Percentiles rank a stretch among this genome's conserved stretches.
phyloP scores from a whole-genome alignment of 2,113 vertebrate genomes.

The Emydura subglobosa region DNA sequence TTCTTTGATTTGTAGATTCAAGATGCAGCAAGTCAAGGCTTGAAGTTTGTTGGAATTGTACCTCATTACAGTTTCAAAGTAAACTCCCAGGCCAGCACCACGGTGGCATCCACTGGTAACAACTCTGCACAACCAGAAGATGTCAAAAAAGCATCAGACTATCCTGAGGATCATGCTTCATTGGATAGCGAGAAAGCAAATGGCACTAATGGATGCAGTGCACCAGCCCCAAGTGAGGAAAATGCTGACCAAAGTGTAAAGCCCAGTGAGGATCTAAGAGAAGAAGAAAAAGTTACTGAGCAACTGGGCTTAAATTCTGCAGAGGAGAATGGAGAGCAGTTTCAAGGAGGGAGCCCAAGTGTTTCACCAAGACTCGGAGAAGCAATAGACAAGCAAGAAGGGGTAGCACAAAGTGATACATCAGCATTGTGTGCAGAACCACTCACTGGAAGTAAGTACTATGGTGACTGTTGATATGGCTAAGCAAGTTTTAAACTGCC shows the following conservation, averaged over 20 bases:
- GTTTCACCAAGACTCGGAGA: background rate
- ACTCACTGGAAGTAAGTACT: slow-evolving; percentile 74
- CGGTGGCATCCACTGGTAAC: slow-evolving; percentile 76
- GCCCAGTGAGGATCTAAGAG: slow-evolving; percentile 15
- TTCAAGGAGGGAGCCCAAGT: background rate
- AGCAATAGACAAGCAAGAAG: slow-evolving; percentile 20
- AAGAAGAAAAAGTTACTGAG: slow-evolving; percentile 43
- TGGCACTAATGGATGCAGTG: slow-evolving; percentile 22
- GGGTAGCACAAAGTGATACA: slow-evolving; percentile 29
- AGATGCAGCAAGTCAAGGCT: slow-evolving; percentile 92
- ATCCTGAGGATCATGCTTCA: slow-evolving; percentile 41
- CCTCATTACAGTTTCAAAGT: slow-evolving; percentile 83
- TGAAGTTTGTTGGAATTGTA: slow-evolving; percentile 93
- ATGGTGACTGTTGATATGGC: background rate
- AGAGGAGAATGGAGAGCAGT: background rate
- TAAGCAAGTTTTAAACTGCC: slow-evolving; percentile 25
- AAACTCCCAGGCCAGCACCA: slow-evolving; percentile 67
- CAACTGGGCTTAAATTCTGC: slow-evolving; percentile 17
- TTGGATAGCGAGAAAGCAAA: slow-evolving; percentile 35
- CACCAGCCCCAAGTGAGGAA: slow-evolving; percentile 7
- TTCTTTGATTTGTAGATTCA: slow-evolving; percentile 87
- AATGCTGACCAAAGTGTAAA: slow-evolving; percentile 29
- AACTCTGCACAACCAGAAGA: slow-evolving; percentile 72
- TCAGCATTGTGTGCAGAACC: slow-evolving; percentile 6
- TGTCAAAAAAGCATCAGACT: slow-evolving; percentile 45